Evolutionary conservation across 2,797 vertebrate genomes (phyloP), one percentile per base, ranked within the genome.

Genomic region (Gambelia wislizenii): DNA sequence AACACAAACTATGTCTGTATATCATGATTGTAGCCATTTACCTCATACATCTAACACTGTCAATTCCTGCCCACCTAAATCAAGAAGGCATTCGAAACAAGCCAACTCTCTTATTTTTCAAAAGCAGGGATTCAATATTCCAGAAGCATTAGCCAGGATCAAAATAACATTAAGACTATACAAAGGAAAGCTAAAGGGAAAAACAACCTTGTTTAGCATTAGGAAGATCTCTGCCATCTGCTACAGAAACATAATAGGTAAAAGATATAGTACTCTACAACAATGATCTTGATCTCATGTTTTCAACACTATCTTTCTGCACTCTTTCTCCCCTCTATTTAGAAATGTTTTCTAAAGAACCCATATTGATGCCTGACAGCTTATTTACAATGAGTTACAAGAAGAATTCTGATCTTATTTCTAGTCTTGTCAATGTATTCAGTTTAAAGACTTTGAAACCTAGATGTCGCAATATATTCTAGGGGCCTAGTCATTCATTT

Each of bases 331-430:
- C 20, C 8, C 33, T 90, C 72, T 89, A 92, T 87, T 93, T 95
- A 94, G 91, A 89, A 81, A 81, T 92, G n/a, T 80, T 91, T 91
- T 93, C 91, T 93, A 94, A 93, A 91, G 70, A 95, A 74, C 86
- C 86, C 36, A 61, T 5, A 76, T 47, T 9, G 84, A 88, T 91
- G 83, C 80, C 87, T 95, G 80, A 92, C 83, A 93, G 80, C 87
- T 92, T 95, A 82, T 92, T 95, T 93, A 89, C 47, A 91, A 80
- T 88, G 36, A 52, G 44, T 87, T 92, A 92, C 87, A 93, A 91
- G 82, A 95, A 82, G 69, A 90, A 87, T 89, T 89, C 74, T 79
- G 89, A 89, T 83, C 92, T 92, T 92, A 87, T 88, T 93, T 92
- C 93, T 93, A 74, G 70, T 90, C 85, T 87, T 93, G 70, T 91